Base-by-base conservation (phyloP, 2,888 invertebrate species). In the Ectropis crepuscularia region DNA sequence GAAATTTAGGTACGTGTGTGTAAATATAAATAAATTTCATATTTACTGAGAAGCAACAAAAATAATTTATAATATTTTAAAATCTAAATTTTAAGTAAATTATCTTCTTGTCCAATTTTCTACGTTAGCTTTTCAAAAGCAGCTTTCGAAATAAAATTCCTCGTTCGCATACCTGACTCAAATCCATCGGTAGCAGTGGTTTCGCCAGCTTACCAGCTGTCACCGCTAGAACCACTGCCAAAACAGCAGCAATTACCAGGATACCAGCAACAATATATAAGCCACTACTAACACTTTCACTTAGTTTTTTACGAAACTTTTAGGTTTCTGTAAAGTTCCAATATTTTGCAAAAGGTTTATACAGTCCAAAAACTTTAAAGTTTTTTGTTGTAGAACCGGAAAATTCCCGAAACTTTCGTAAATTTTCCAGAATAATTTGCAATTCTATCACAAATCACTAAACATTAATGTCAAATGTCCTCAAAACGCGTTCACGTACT, bases 141-240 rank as follows among this genome's bases (percentile, higher is more conserved):
- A 6, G 7, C 4, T 28, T 28, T 28, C 16, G 16, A 28, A 28
- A 28, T 28, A 28, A 28, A 28, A 28, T 28, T 28, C 1, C 16
- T 28, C 4, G 11, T 12, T 5, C 8, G 72, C 80, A 63, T 77
- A 86, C 86, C 86, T 86, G 86, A 73, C 84, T 86, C 61, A 86
- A 74, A 76, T 86, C 86, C 86, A 86, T 85, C 9, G 6, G 62
- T 43, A n/a, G 48, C 37, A 10, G 49, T 48, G 12, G 47, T 45
- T 43, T 37, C 37, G 28, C 16, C 28, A 53, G 42, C 42, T 8
- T 28, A 41, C 53, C 53, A 37, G 7, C 28, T 5, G 8, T 6
- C 47, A 28, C 5, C 10, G 5, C 16, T 28, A 28, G 16, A 28
- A 28, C 16, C 16, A 28, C 16, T 28, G 16, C 16, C 16, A 4